Percentiles rank a stretch among this genome's conserved stretches.
Conservation (phyloP, 2,888 invertebrate genomes). For the Resseliella maxima region DNA sequence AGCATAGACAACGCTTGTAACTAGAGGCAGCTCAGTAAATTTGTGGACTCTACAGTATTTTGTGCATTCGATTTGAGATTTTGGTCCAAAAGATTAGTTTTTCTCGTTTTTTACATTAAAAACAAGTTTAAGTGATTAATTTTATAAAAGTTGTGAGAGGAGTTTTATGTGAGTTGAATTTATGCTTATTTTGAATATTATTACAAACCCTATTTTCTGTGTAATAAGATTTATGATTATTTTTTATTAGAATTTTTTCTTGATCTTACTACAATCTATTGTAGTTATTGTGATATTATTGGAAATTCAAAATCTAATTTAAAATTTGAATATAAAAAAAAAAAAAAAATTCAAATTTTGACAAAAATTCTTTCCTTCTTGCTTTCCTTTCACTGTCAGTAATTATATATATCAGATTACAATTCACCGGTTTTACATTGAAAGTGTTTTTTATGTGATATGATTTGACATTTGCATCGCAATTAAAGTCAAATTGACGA, state of each 20-base stretch:
- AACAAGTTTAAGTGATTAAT: too few species aligned
- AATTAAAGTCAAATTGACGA: constrained; percentile 4
- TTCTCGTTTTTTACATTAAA: too few species aligned
- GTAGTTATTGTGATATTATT: too few species aligned
- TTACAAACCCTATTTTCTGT: too few species aligned
- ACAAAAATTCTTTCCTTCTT: too few species aligned
- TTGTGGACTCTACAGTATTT: constrained; percentile 11
- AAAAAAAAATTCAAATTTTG: too few species aligned
- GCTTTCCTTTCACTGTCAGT: too few species aligned
- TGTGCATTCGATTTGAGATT: constrained; percentile 19
- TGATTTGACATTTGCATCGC: constrained; percentile 44
- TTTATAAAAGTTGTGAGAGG: neutral
- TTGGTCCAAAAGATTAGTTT: neutral
- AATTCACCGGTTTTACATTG: neutral
- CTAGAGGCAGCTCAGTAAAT: neutral
- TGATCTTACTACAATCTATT: too few species aligned
- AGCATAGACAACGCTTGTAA: constrained; percentile 12
- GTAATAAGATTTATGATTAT: too few species aligned
- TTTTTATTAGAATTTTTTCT: too few species aligned
- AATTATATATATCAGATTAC: neutral
- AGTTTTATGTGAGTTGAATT: neutral
- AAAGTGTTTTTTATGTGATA: neutral
- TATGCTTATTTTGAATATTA: neutral
- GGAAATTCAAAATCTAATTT: too few species aligned
- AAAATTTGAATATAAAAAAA: too few species aligned